Percentiles rank a stretch among this genome's conserved stretches.
phyloP scores from a whole-genome alignment of 2,888 invertebrate species.

The Agelastica alni region DNA sequence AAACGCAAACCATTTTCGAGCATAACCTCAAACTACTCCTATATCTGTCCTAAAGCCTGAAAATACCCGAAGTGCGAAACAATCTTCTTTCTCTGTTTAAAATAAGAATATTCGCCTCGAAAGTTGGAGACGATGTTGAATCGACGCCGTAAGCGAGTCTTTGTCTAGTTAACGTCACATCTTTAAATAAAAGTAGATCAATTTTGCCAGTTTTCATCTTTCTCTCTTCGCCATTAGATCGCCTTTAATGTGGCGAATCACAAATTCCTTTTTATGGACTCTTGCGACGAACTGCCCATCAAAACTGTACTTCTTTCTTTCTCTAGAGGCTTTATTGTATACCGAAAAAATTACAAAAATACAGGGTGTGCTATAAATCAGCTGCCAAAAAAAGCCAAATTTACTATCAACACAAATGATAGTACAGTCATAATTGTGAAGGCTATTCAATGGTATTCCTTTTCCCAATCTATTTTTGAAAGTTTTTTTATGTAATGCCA shows the following conservation, averaged over 20 bases:
- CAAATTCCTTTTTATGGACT: constrained; percentile 1
- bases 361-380: too few species aligned
- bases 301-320: background rate
- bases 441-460: too few species aligned
- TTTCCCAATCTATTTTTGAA: too few species aligned
- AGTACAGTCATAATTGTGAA: too few species aligned
- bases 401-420: too few species aligned
- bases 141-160: background rate
- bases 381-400: too few species aligned
- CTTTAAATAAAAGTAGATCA: constrained; percentile 18
- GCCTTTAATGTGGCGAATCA: constrained; percentile 3
- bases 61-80: constrained; percentile 12
- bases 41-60: constrained; percentile 17
- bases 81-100: constrained; percentile 6
- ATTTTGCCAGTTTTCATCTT: constrained; percentile 8
- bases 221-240: constrained; percentile 2
- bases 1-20: constrained; percentile 12
- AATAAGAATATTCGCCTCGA: constrained; percentile 6
- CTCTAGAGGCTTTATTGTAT: background rate
- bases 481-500: too few species aligned
- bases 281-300: background rate
- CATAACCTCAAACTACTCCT: constrained; percentile 21
- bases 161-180: constrained; percentile 11
- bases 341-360: background rate
- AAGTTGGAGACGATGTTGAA: background rate